Evolutionary conservation across 2,797 vertebrate genomes (phyloP).

Genomic region (Paratrypauchen microcephalus): DNA sequence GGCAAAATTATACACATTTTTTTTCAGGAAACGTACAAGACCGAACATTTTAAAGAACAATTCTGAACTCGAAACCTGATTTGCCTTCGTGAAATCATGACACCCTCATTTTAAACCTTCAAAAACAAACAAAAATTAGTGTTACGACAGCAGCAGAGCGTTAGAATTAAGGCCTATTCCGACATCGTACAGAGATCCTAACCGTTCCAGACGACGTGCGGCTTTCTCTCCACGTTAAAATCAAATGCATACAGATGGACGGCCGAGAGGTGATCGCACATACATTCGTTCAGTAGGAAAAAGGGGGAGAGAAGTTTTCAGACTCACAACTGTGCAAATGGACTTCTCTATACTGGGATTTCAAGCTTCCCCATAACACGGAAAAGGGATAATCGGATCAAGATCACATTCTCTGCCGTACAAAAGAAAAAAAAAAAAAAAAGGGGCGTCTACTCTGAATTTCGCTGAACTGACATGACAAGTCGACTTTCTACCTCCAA

Average conservation of each 20-base stretch:
- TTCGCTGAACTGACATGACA: background rate
- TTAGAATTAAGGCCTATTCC: conserved; percentile 27
- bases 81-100: background rate
- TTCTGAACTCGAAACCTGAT: background rate
- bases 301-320: conserved; percentile 27
- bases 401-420: conserved; percentile 14
- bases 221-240: conserved; percentile 24
- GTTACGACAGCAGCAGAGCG: conserved; percentile 13
- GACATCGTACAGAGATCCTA: background rate
- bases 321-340: conserved; percentile 56
- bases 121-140: conserved; percentile 27
- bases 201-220: conserved; percentile 24
- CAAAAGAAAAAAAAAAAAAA: background rate
- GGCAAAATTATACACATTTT: background rate
- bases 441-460: background rate
- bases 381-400: conserved; percentile 12
- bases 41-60: background rate
- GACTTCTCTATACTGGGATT: background rate
- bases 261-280: background rate
- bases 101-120: background rate
- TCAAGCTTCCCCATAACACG: conserved; percentile 1
- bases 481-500: background rate
- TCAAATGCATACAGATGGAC: conserved; percentile 56
- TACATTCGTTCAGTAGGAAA: conserved; percentile 28
- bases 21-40: background rate